Evolutionary conservation across 2,113 vertebrate species (phyloP).

Genomic region (Brienomyrus longianalis): DNA sequence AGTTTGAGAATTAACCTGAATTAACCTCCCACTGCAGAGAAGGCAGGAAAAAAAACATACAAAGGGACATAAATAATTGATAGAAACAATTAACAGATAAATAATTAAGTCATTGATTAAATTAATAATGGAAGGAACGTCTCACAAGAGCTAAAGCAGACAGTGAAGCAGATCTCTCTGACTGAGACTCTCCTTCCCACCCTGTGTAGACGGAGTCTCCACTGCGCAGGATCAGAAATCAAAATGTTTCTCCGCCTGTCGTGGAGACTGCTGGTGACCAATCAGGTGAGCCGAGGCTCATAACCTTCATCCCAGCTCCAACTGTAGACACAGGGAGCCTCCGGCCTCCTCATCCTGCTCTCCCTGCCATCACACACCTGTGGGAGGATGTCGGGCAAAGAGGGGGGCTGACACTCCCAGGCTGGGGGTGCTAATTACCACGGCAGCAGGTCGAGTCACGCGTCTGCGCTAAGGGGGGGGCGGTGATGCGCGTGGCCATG

Average conservation of each 20-base stretch:
- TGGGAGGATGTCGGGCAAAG: not conserved
- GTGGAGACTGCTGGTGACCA: not conserved
- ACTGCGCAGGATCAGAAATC: not conserved
- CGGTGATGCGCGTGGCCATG: not conserved
- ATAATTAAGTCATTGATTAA: not conserved
- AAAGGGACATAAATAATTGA: not conserved
- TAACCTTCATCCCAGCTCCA: not conserved
- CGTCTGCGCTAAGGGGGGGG: not conserved
- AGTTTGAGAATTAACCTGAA: not conserved
- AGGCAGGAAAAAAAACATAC: not conserved
- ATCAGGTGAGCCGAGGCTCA: not conserved
- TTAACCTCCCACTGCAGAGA: not conserved
- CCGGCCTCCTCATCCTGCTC: not conserved
- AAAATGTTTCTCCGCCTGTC: not conserved
- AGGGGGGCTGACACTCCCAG: not conserved
- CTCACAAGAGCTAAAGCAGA: not conserved
- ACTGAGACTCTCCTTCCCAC: not conserved
- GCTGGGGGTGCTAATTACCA: not conserved
- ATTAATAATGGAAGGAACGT: not conserved
- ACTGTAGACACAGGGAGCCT: not conserved
- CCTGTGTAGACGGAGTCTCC: not conserved
- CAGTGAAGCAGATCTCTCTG: not conserved
- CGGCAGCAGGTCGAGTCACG: not conserved
- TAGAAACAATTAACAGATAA: not conserved
- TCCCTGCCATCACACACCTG: not conserved